Conservation (phyloP, 64 coral and sea anemone species). For the Actinia equina region DNA sequence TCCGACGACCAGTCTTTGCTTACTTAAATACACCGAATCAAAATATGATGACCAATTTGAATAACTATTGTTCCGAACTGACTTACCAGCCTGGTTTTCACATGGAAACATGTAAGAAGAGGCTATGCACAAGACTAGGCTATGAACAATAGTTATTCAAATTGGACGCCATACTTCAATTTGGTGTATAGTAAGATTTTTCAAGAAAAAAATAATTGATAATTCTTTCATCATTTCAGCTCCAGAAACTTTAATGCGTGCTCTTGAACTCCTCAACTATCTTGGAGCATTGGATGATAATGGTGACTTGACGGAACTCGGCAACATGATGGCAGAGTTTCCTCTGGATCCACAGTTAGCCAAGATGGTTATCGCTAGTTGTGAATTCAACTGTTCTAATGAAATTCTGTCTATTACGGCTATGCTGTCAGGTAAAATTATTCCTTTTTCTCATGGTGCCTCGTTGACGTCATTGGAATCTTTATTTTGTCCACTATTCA, state of each 20-base stretch:
- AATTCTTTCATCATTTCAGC: slow-evolving; percentile 21
- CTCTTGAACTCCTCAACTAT: slow-evolving; percentile 92
- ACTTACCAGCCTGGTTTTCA: too few relatives aligned
- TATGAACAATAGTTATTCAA: too few relatives aligned
- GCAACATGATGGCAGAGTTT: slow-evolving; percentile 99
- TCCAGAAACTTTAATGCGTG: slow-evolving; percentile 96
- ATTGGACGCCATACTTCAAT: too few relatives aligned
- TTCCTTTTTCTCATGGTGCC: not conserved
- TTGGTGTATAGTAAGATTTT: too few relatives aligned
- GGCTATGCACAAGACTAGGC: too few relatives aligned
- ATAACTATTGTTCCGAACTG: too few relatives aligned
- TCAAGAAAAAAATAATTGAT: not conserved
- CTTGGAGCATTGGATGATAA: slow-evolving; percentile 95
- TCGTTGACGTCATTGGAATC: not conserved
- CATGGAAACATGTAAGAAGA: too few relatives aligned
- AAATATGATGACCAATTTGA: too few relatives aligned
- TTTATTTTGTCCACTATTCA: not conserved
- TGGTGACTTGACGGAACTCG: slow-evolving; percentile 88
- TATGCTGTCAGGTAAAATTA: slow-evolving; percentile 88
- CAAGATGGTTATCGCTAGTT: slow-evolving; percentile 97
- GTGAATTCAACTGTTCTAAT: slow-evolving; percentile 96
- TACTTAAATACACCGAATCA: too few relatives aligned
- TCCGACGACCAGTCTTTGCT: too few relatives aligned
- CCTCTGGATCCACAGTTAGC: slow-evolving; percentile 91
- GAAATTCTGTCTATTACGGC: slow-evolving; percentile 94